A percentile compares a stretch with the other conserved stretches of the same genome.
These are phyloP conservation scores for Gortyna flavago DNA, from an alignment of 2,888 invertebrate genomes.

Conservation along the genomic window DNA sequence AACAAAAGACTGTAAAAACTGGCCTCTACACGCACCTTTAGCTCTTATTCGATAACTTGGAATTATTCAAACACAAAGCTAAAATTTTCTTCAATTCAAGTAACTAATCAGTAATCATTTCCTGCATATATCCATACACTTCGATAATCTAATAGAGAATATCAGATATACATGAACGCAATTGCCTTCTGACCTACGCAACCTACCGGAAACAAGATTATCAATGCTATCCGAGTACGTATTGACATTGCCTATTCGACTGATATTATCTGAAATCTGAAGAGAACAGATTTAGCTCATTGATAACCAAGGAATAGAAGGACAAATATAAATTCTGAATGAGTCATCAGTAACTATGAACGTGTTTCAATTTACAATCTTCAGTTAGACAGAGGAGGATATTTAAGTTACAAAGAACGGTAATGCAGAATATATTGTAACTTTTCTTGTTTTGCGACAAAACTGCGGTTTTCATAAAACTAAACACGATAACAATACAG, in stretches of 20 bases:
- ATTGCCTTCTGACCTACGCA: constrained; percentile 29
- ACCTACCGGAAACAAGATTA: constrained; percentile 30
- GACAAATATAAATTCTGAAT: neutral
- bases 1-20: neutral
- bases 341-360: constrained; percentile 19
- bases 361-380: neutral
- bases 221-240: neutral
- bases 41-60: neutral
- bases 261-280: constrained; percentile 16
- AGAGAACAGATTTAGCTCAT: constrained; percentile 9
- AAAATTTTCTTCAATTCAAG: neutral
- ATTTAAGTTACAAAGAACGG: neutral
- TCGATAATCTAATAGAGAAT: neutral
- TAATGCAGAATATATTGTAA: neutral
- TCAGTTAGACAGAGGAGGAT: neutral
- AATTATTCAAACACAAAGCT: neutral
- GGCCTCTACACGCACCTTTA: too few relatives aligned
- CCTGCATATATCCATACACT: neutral
- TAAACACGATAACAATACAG: constrained; percentile 31
- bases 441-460: constrained; percentile 3
- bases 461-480: constrained; percentile 27
- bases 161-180: neutral
- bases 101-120: neutral
- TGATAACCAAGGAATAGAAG: neutral
- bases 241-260: neutral